Evolutionary conservation across 1,140 invertebrate genomes (phyloP), one percentile per base, ranked within the genome.

Genomic region (Liolophura sinensis): DNA sequence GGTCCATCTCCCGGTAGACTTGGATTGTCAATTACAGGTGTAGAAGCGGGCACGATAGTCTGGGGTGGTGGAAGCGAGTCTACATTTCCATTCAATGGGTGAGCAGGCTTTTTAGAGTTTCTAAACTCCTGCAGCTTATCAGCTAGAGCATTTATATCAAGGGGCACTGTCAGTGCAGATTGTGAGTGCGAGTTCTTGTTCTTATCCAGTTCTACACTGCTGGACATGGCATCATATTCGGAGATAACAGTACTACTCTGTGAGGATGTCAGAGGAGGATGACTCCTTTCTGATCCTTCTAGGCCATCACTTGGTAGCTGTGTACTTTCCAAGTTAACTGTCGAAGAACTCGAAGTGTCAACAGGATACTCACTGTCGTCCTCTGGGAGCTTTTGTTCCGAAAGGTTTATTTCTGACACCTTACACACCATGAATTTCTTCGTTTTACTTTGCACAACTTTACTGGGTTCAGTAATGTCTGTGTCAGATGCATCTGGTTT

Each of bases 401-500:
- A 63, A 14, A 73, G 49, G 46, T 57, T 67, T 9, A 51, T 58
- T 47, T 78, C 76, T 24, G 64, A n/a, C 0, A 79, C 78, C 60
- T 70, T 63, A 68, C 72, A 76, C 22, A 79, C 75, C 25, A 76
- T 69, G 60, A 79, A 79, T 54, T 71, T 76, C 49, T 74, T 75
- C 40, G 72, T 73, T 61, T 78, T 79, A 62, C 74, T 79, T 47
- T 76, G 68, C 12, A 79, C 68, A 1, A 79, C 73, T 58, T 73
- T 65, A 20, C 62, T 52, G 14, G 59, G 49, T 49, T 68, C 63
- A 15, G 60, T 22, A n/a, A 56, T 54, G 61, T 11, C 22, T 16
- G 16, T 16, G 15, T 51, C 61, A 16, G 24, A 22, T 59, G 40
- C 18, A 15, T 60, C 59, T 48, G 65, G 60, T 54, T 61, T 60